Evolutionary conservation across 2,888 invertebrate species (phyloP).

Genomic region (Chalcis sispes): DNA sequence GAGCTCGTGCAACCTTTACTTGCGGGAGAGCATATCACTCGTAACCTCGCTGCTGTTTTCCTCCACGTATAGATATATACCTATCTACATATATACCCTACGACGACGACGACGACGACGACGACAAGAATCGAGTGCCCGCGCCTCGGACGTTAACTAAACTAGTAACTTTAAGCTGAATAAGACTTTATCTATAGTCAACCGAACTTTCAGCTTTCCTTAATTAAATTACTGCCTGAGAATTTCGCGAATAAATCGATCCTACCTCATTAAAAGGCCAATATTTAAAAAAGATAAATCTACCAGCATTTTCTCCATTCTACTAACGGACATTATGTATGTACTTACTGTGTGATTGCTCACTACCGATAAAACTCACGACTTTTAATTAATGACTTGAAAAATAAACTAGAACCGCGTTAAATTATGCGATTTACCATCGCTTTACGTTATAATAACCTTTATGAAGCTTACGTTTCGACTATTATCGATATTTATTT

Average conservation of each 20-base stretch:
- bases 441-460: too few species aligned
- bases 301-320: slow-evolving; percentile 21
- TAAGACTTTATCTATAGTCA: slow-evolving; percentile 44
- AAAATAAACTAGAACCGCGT: too few species aligned
- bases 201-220: slow-evolving; percentile 18
- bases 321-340: slow-evolving; percentile 29
- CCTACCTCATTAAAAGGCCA: slow-evolving; percentile 32
- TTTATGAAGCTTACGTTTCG: too few species aligned
- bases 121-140: slow-evolving; percentile 44
- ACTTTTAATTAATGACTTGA: slow-evolving; percentile 24
- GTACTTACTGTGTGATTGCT: slow-evolving; percentile 31
- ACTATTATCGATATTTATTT: too few species aligned
- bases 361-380: slow-evolving; percentile 37
- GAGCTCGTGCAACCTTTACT: slow-evolving; percentile 31
- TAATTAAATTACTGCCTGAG: slow-evolving; percentile 39
- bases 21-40: slow-evolving; percentile 26
- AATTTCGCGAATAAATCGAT: slow-evolving; percentile 40
- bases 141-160: slow-evolving; percentile 42
- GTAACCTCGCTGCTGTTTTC: slow-evolving; percentile 8
- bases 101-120: too few species aligned
- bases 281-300: slow-evolving; percentile 36
- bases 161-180: slow-evolving; percentile 43
- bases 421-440: too few species aligned
- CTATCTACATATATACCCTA: not conserved
- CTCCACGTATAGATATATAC: too few species aligned